These are phyloP conservation scores for Molorchus minor DNA, from an alignment of 2,888 invertebrate genomes.

Conservation along the genomic window DNA sequence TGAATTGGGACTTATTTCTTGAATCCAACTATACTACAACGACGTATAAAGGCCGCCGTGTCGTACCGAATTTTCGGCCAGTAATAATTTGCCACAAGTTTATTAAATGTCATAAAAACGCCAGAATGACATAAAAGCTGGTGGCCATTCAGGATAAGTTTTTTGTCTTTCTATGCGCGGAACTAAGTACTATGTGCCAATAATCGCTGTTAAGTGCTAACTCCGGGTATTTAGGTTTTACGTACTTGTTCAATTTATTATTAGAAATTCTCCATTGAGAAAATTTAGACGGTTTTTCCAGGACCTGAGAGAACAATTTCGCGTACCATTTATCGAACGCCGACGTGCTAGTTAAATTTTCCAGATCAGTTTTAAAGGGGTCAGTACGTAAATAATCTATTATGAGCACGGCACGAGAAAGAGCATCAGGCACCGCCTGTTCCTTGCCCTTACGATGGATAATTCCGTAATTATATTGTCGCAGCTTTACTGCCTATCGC, in stretches of 20 bases:
- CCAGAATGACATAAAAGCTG: not conserved
- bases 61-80: not conserved
- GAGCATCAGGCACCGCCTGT: slow-evolving; percentile 1
- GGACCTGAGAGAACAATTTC: not conserved
- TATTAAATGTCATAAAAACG: not conserved
- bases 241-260: not conserved
- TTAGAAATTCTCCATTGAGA: not conserved
- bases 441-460: slow-evolving; percentile 27
- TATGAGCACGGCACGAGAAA: not conserved
- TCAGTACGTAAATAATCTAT: not conserved
- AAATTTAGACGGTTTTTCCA: not conserved
- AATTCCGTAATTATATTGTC: slow-evolving; percentile 24
- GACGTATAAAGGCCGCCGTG: not conserved
- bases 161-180: not conserved
- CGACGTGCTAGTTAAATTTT: not conserved
- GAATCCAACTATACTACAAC: no score
- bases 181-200: not conserved
- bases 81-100: not conserved
- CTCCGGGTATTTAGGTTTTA: not conserved
- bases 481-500: slow-evolving; percentile 23
- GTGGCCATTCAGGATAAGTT: not conserved
- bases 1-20: no score
- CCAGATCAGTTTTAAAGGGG: not conserved
- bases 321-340: not conserved
- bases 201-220: not conserved